Evolutionary conservation across 2,888 invertebrate species (phyloP), one percentile per base, ranked within the genome.

Genomic region (Pammene aurita): DNA sequence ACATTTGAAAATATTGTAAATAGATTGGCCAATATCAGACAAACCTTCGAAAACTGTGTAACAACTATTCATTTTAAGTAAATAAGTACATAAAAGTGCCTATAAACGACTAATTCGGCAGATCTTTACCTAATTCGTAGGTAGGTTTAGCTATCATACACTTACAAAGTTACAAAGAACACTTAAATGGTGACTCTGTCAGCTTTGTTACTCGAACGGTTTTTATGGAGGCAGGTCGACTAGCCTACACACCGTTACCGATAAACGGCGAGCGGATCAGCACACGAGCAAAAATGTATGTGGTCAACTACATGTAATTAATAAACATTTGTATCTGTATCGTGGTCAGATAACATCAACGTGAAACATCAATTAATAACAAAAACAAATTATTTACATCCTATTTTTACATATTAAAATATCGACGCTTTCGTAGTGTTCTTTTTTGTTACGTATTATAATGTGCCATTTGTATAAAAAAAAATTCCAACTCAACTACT

Each of bases 51-150:
- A 87, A 89, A 86, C 84, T 86, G 85, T 84, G 80, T 76, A 81
- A 79, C 78, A 63, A 70, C 73, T 73, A 73, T 70, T 58, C 60
- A 66, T 26, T 26, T 2, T 71, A 67, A 67, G 69, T 65, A 79
- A 77, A 76, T 78, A 77, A 75, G 75, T 80, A 77, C 76, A 76
- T 78, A 73, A 74, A 76, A 77, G 78, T 81, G 80, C 81, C 87
- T 88, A 87, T 86, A 85, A 85, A 86, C 87, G 83, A 87, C 88
- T 91, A 90, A 90, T 90, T 90, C 91, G 90, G 91, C 86, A 87
- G 84, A 86, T 86, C 76, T 84, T 88, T 82, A 81, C 73, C 77
- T 81, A 82, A 81, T 77, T 83, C 82, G 80, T 82, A 81, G 75
- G 80, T 82, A 81, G 75, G 72, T 84, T 1, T 26, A 26, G 26